phyloP scores from a whole-genome alignment of 2,797 vertebrate species.

The Sebastiscus tertius region DNA sequence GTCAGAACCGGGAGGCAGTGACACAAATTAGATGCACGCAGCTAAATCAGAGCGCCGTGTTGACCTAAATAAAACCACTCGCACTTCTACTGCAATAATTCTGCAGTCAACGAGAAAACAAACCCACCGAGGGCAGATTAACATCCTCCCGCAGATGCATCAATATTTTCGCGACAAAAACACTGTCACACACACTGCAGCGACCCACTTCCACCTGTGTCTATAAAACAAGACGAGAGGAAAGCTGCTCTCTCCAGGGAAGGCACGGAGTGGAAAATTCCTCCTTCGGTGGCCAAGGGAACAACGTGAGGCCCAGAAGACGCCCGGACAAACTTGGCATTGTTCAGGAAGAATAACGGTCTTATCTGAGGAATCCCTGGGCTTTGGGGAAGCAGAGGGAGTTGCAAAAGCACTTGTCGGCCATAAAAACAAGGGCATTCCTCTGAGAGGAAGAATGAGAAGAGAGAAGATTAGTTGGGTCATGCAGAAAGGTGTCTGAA shows the following conservation, averaged over 20 bases:
- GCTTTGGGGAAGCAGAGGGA: slow-evolving; percentile 26
- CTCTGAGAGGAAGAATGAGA: neutral
- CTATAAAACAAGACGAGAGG: slow-evolving; percentile 55
- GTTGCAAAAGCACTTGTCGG: slow-evolving; percentile 2
- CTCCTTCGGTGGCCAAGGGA: slow-evolving; percentile 60
- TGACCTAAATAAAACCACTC: slow-evolving; percentile 12
- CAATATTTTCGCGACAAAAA: slow-evolving; percentile 23
- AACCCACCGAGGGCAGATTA: neutral
- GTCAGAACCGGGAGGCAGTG: neutral
- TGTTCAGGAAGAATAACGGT: slow-evolving; percentile 60
- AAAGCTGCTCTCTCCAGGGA: slow-evolving; percentile 49
- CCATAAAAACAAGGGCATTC: slow-evolving; percentile 36
- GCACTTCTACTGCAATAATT: neutral
- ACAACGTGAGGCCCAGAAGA: slow-evolving; percentile 46
- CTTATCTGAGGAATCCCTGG: slow-evolving; percentile 58
- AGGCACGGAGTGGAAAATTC: slow-evolving; percentile 66
- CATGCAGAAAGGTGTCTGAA: neutral
- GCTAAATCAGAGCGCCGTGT: slow-evolving; percentile 5
- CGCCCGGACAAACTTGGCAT: slow-evolving; percentile 59
- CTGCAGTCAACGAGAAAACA: neutral
- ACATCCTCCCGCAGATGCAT: slow-evolving; percentile 25
- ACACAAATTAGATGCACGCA: slow-evolving; percentile 12
- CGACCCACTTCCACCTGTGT: slow-evolving; percentile 69
- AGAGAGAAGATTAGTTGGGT: neutral
- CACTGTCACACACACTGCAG: slow-evolving; percentile 32